Evolutionary conservation across 30 jellyfish, hydroid and myxozoan species (phyloP), one percentile per base, ranked within the genome.

Genomic region (Pelagia noctiluca): DNA sequence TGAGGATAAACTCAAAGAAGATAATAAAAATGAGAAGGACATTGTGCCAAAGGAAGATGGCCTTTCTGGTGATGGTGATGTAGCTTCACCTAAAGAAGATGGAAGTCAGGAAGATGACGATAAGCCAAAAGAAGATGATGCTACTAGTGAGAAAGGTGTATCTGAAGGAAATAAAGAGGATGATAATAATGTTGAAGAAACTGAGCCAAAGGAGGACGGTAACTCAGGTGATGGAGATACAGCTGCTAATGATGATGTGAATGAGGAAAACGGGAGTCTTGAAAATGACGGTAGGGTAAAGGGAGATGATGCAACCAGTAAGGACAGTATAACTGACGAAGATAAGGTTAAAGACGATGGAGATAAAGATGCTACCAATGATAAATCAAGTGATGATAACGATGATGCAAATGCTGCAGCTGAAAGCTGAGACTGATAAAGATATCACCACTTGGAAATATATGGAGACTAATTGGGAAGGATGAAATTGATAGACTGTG

Each of bases 111-210:
- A 71, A 16, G 69, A 25, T 4, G 66, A 19, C 62, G 64, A 68
- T 28, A 34, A 68, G 35, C 25, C 34, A 34, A 18, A 8, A 8
- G 83, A 71, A 11, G 48, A 13, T n/a, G 83, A 37, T 16, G 68
- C n/a, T n/a, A n/a, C n/a, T n/a, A n/a, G n/a, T n/a, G n/a, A 76
- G 16, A 24, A 76, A 24, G 87, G 30, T 28, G 77, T 38, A 19
- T 18, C 50, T 29, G 87, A 75, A 52, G 87, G 29, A 32, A 32
- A 28, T 3, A 28, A 29, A 12, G 81, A 29, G 22, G 65, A 29
- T 3, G 32, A n/a, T 33, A 33, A 3, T 31, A 31, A 16, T 21
- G 62, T n/a, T 5, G 36, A 67, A 2, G 80, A 67, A 30, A 62
- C 63, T 22, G 18, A 38, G 62, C 62, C 18, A 4, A 22, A 24